Evolutionary conservation across 1,140 invertebrate species (phyloP).

Genomic region (Conopomorpha cramerella): DNA sequence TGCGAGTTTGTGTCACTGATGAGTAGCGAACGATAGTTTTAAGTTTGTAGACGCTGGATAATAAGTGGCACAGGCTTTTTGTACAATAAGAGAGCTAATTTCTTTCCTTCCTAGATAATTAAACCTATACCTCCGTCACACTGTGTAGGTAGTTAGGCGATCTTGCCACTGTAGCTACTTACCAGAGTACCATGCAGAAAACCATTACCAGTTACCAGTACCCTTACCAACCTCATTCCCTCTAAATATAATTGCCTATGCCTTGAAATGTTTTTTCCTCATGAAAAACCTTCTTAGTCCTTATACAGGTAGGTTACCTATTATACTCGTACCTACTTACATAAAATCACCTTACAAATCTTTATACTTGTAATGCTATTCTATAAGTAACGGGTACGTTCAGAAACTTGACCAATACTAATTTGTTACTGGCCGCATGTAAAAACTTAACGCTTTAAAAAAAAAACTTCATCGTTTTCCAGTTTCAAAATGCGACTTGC

Average conservation of each 20-base stretch:
- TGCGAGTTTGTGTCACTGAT: too few relatives aligned
- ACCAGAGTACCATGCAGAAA: background rate
- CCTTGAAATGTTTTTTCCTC: background rate
- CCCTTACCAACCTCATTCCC: background rate
- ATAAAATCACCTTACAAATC: background rate
- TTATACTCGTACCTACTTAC: background rate
- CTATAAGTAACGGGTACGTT: background rate
- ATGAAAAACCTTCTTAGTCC: too few relatives aligned
- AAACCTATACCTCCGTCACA: too few relatives aligned
- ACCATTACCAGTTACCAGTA: background rate
- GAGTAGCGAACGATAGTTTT: too few relatives aligned
- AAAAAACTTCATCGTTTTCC: constrained; percentile 6
- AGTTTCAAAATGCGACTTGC: constrained; percentile 32
- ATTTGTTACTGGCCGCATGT: background rate
- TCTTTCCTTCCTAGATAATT: background rate
- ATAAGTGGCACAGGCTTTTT: too few relatives aligned
- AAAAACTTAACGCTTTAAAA: background rate
- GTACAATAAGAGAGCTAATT: too few relatives aligned
- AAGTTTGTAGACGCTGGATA: too few relatives aligned
- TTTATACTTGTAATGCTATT: background rate
- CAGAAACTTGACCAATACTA: background rate
- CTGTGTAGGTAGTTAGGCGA: too few relatives aligned
- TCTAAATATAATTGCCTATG: background rate
- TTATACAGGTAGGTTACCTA: too few relatives aligned
- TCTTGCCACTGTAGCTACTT: too few relatives aligned